Conservation (phyloP, 92 coral and sea anemone species). For the Porites evermanni region DNA sequence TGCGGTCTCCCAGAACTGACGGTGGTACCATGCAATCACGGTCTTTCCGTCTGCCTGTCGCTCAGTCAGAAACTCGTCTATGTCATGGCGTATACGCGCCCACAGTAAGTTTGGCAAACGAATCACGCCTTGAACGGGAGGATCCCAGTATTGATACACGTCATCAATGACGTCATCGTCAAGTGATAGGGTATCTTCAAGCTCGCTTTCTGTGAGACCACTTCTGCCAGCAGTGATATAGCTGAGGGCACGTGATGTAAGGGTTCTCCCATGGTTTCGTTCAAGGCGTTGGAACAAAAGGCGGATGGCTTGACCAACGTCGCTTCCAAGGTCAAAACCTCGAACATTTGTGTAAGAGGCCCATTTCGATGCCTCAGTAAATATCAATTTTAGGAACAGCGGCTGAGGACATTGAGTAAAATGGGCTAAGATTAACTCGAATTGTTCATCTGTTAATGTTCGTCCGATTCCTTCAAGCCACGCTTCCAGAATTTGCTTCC, state of each 20-base stretch:
- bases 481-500: conserved; percentile 75
- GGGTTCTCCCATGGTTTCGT: conserved; percentile 80
- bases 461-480: conserved; percentile 78
- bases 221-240: conserved; percentile 85
- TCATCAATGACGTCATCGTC: conserved; percentile 95
- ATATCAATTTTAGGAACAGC: conserved; percentile 81
- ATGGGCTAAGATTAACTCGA: conserved; percentile 62
- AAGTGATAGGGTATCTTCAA: conserved; percentile 83
- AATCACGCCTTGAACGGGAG: conserved; percentile 88
- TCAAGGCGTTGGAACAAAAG: conserved; percentile 84
- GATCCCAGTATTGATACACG: conserved; percentile 95
- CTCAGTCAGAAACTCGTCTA: conserved; percentile 85
- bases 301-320: conserved; percentile 81
- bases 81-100: conserved; percentile 89
- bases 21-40: conserved; percentile 88
- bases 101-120: conserved; percentile 92
- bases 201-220: conserved; percentile 85
- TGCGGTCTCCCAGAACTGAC: conserved; percentile 93
- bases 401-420: conserved; percentile 85
- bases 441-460: conserved; percentile 66
- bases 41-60: conserved; percentile 89
- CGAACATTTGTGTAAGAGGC: conserved; percentile 76
- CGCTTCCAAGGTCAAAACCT: conserved; percentile 78
- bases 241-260: conserved; percentile 82
- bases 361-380: conserved; percentile 85